phyloP scores from a whole-genome alignment of 1,140 invertebrate species.

The Odontomachus brunneus region DNA sequence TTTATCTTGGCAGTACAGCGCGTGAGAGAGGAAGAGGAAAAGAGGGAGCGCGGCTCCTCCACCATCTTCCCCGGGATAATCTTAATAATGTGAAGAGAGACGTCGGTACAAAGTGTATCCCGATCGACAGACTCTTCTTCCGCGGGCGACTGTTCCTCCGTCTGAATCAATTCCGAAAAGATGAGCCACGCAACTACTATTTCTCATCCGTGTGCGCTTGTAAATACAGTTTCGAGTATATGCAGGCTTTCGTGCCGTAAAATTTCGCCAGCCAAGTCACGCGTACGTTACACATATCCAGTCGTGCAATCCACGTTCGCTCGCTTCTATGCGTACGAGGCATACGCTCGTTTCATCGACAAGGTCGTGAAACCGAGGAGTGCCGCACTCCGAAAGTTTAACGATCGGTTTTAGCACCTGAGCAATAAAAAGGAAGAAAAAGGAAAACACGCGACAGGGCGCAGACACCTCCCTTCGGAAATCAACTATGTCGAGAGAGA shows the following conservation, averaged over 20 bases:
- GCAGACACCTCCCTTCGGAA: slow-evolving; percentile 25
- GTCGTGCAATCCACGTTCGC: background rate
- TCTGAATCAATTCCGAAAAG: too few relatives aligned
- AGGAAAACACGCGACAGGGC: background rate
- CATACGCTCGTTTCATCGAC: background rate
- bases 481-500: background rate
- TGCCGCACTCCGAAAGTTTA: slow-evolving; percentile 9
- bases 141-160: too few relatives aligned
- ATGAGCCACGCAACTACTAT: background rate
- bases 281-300: background rate
- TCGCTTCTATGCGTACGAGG: too few relatives aligned
- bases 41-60: too few relatives aligned
- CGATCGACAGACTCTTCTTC: too few relatives aligned
- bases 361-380: background rate
- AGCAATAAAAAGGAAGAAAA: slow-evolving; percentile 11
- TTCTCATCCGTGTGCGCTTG: background rate
- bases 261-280: background rate
- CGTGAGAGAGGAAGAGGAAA: too few relatives aligned
- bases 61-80: too few relatives aligned
- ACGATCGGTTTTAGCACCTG: slow-evolving; percentile 16
- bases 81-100: too few relatives aligned
- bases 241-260: background rate
- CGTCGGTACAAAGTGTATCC: too few relatives aligned
- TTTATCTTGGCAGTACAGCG: background rate
- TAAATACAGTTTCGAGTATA: background rate